Evolutionary conservation across 2,888 invertebrate species (phyloP).

Genomic region (Nemoura dubitans): DNA sequence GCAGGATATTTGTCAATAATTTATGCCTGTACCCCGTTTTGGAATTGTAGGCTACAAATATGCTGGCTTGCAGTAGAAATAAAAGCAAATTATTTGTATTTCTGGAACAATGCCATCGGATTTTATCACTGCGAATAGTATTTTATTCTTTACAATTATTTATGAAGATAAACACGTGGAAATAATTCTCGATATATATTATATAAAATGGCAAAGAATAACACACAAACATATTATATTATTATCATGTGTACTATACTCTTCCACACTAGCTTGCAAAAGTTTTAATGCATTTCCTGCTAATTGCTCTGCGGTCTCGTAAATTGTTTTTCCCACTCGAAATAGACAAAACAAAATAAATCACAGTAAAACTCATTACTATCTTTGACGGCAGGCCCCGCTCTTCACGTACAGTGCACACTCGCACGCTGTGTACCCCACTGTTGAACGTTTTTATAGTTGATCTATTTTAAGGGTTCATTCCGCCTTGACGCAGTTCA

Average conservation of each 20-base stretch:
- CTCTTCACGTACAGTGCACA: background rate
- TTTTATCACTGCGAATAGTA: background rate
- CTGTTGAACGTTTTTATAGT: background rate
- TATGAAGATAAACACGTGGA: background rate
- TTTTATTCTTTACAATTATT: background rate
- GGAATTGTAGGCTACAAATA: background rate
- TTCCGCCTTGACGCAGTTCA: slow-evolving; percentile 15
- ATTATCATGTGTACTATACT: background rate
- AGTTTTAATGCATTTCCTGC: slow-evolving; percentile 1
- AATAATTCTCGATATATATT: background rate
- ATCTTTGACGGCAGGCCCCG: background rate
- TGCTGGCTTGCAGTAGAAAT: background rate
- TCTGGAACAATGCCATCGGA: background rate
- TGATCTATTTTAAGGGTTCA: background rate
- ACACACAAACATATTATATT: background rate
- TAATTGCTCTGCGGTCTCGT: slow-evolving; percentile 21
- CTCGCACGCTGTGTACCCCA: background rate
- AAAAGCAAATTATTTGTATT: background rate
- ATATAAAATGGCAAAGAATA: background rate
- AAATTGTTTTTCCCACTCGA: slow-evolving; percentile 21
- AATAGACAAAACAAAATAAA: slow-evolving; percentile 22
- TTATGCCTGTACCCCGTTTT: background rate
- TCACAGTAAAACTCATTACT: background rate
- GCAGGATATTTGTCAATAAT: background rate
- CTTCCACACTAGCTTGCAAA: background rate